Evolutionary conservation across 2,888 invertebrate genomes (phyloP), one percentile per base, ranked within the genome.

Genomic region (Diachrysia chrysitis): DNA sequence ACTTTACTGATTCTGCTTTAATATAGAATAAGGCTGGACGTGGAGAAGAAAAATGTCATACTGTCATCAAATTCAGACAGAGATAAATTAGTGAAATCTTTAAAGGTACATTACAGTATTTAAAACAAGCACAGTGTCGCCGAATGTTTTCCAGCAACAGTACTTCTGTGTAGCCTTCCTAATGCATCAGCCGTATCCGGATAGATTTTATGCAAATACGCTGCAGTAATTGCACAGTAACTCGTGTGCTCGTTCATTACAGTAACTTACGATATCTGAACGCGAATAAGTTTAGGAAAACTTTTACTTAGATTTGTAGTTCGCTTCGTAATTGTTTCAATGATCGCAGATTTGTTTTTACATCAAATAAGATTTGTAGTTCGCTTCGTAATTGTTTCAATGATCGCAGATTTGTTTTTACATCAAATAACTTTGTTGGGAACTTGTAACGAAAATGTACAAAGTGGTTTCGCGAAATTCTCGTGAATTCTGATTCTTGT

Each of bases 231-330:
- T 89, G 88, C 88, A 78, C 83, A 79, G 86, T 88, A 87, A 89
- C 83, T 89, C 82, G 81, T 84, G 82, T 85, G 86, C 86, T 86
- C 86, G 84, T 90, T 90, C 90, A 91, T 91, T 90, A 90, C 81
- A 65, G 63, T 19, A 68, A 85, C 79, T 78, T 80, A 76, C 77
- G 78, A 76, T 79, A 83, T 82, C 64, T 78, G 78, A 81, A 78
- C 80, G 78, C 69, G 76, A 79, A 81, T 83, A 78, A 82, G 82
- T 83, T 84, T 79, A 74, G 73, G 58, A 58, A 60, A 75, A 74
- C 65, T 63, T 74, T 59, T 70, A 65, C 56, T 68, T 62, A 58
- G 62, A 58, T 66, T 55, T 61, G 75, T 67, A 66, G 68, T 78
- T 70, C 58, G 58, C 60, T 29, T 29, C 29, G 29, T 29, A 29